Conservation (phyloP, 37 sponge, comb jelly and placozoan species). For the Chondrosia reniformis region DNA sequence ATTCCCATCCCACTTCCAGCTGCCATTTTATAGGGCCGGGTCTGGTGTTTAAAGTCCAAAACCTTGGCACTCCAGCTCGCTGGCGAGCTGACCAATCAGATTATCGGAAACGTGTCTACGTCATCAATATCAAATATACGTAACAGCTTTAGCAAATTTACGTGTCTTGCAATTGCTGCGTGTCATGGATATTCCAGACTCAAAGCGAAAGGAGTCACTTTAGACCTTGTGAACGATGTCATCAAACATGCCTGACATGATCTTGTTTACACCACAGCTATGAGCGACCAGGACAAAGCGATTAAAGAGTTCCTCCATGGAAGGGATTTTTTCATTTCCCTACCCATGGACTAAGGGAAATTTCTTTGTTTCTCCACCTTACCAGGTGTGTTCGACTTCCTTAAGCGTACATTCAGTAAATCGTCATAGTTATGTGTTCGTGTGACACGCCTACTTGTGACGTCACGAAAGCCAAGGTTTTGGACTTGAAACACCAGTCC, state of each 20-base stretch:
- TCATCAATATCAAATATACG: neutral
- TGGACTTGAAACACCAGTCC: too few species aligned
- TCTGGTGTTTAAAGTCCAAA: neutral
- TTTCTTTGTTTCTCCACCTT: neutral
- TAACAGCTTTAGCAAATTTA: neutral
- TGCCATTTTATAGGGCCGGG: neutral
- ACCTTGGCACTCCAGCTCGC: constrained; percentile 15
- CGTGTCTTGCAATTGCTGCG: neutral
- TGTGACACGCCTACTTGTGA: too few species aligned
- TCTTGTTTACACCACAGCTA: neutral
- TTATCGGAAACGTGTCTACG: neutral
- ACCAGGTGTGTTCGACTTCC: neutral
- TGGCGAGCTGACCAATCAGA: neutral
- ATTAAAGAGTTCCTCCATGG: neutral
- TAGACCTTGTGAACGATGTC: neutral
- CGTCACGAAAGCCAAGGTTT: too few species aligned
- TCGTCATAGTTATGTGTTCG: too few species aligned
- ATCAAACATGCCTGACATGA: neutral
- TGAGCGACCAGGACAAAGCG: neutral
- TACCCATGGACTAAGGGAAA: neutral
- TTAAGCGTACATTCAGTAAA: too few species aligned
- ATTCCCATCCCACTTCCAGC: neutral
- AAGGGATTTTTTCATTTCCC: neutral
- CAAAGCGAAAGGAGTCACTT: neutral
- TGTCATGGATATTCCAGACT: neutral